Percentiles rank a stretch among this genome's conserved stretches.
Conservation (phyloP, 1,140 invertebrate species). For the Drosophila ohnishii region DNA sequence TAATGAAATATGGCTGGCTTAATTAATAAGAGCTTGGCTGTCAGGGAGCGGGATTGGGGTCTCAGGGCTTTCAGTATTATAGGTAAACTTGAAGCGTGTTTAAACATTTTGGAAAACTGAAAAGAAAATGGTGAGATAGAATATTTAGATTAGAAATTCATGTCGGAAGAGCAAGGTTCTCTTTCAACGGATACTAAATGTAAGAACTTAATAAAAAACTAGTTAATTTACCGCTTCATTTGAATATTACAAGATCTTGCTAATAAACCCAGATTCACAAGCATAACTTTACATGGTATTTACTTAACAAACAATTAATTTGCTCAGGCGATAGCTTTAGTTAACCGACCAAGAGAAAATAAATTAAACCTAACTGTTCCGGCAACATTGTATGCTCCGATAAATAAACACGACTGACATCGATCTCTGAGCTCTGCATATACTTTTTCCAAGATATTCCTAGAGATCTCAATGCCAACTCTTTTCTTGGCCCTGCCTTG, state of each 20-base stretch:
- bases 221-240: not conserved
- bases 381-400: not conserved
- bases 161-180: not conserved
- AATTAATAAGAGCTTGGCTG: conserved; percentile 37
- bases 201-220: not conserved
- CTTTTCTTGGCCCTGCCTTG: conserved; percentile 37
- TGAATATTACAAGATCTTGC: conserved; percentile 1
- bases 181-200: not conserved
- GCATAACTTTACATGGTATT: not conserved
- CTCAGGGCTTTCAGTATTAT: not conserved
- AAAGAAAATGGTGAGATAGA: not conserved
- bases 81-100: not conserved
- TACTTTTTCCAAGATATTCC: not conserved
- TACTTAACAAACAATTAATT: not conserved
- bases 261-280: not conserved
- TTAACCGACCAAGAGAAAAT: not conserved
- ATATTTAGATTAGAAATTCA: not conserved
- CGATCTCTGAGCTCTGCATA: not conserved
- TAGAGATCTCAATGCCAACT: conserved; percentile 12
- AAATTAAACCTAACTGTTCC: not conserved
- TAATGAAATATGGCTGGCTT: conserved; percentile 39
- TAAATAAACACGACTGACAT: not conserved
- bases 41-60: not conserved
- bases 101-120: not conserved
- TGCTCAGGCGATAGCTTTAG: not conserved